These are phyloP conservation scores for Trachymyrmex cornetzi DNA, from an alignment of 1,140 invertebrate genomes.

Conservation along the genomic window DNA sequence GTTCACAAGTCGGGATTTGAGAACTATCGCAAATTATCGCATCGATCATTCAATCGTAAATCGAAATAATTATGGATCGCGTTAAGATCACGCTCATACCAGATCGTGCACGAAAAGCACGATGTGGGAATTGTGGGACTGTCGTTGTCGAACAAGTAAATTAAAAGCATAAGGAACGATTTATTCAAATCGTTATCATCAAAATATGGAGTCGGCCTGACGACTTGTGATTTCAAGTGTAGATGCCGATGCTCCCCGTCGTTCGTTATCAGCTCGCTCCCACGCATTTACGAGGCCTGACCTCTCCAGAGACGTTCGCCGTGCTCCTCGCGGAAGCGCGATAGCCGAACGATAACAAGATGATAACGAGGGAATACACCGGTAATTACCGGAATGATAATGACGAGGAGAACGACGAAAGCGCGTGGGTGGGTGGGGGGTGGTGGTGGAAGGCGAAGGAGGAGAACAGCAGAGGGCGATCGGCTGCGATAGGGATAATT, in stretches of 20 bases:
- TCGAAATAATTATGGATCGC: not conserved
- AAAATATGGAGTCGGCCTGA: not conserved
- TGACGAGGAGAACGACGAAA: slow-evolving; percentile 78
- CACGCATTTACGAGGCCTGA: slow-evolving; percentile 37
- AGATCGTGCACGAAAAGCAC: too few relatives aligned
- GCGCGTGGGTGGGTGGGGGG: slow-evolving; percentile 38
- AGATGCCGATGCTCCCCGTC: not conserved
- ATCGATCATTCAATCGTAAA: not conserved
- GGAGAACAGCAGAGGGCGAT: slow-evolving; percentile 76
- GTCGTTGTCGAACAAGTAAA: not conserved
- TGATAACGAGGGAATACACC: slow-evolving; percentile 83
- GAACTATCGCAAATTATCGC: not conserved
- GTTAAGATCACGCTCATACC: not conserved
- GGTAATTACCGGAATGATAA: slow-evolving; percentile 86
- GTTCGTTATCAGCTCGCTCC: slow-evolving; percentile 26
- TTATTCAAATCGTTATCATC: not conserved
- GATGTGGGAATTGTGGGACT: not conserved
- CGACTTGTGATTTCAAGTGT: not conserved
- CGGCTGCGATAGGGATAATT: slow-evolving; percentile 84
- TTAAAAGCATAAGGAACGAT: not conserved
- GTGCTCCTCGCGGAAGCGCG: slow-evolving; percentile 73
- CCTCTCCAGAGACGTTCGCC: slow-evolving; percentile 65
- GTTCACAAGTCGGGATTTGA: not conserved
- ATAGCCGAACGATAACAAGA: slow-evolving; percentile 81
- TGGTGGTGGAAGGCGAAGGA: not conserved